Conservation (phyloP, 2,888 invertebrate species). For the Zaprionus obscuricornis region DNA sequence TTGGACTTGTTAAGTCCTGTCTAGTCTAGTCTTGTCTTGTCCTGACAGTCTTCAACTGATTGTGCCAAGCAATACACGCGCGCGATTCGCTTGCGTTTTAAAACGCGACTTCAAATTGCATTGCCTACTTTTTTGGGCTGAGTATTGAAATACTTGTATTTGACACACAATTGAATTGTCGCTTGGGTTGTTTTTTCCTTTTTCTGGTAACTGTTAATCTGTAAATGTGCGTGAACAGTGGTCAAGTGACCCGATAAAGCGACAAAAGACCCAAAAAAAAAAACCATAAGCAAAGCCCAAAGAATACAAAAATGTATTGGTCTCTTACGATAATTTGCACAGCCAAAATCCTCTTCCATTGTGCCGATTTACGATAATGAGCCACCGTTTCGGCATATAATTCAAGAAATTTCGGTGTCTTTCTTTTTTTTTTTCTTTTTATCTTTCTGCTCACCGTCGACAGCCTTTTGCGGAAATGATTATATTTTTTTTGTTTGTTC, state of each 20-base stretch:
- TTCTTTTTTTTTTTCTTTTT: no score
- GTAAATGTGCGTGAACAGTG: conserved; percentile 55
- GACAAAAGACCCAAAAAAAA: conserved; percentile 31
- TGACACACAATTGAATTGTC: conserved; percentile 59
- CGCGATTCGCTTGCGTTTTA: conserved; percentile 43
- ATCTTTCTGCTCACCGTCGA: no score
- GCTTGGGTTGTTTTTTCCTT: conserved; percentile 29
- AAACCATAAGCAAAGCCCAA: conserved; percentile 25
- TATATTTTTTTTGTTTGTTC: conserved; percentile 48
- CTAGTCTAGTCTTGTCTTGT: background rate
- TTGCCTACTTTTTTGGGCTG: conserved; percentile 44
- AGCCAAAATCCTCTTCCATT: conserved; percentile 69
- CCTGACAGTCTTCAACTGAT: background rate
- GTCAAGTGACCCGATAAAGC: conserved; percentile 52
- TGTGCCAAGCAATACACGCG: conserved; percentile 4
- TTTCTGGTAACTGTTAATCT: conserved; percentile 57
- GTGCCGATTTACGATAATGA: conserved; percentile 74
- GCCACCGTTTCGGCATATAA: conserved; percentile 53
- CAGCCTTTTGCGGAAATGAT: conserved; percentile 72
- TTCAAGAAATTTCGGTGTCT: conserved; percentile 24
- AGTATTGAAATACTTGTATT: conserved; percentile 33
- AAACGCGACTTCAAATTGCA: conserved; percentile 37
- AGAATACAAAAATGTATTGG: conserved; percentile 36
- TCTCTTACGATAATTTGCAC: conserved; percentile 71
- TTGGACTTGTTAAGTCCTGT: conserved; percentile 56